A percentile compares a stretch with the other conserved stretches of the same genome.
Conservation (phyloP, 2,888 invertebrate genomes). For the Antheraea assamensis region DNA sequence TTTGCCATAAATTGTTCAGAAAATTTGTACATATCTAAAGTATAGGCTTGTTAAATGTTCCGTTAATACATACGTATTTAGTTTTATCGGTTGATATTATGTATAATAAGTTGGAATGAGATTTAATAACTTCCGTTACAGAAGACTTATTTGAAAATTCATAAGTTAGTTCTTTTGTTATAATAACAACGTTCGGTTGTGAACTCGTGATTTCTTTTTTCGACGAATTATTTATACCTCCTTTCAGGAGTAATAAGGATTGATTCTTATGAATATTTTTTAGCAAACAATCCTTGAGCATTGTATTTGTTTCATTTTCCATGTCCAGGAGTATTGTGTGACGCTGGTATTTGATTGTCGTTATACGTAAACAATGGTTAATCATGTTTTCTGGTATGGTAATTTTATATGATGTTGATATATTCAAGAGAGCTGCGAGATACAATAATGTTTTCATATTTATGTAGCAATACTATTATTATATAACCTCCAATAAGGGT, state of each 20-base stretch:
- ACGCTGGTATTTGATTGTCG: neutral
- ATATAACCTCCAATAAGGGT: neutral
- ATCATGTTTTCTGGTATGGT: slow-evolving; percentile 6
- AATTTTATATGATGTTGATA: slow-evolving; percentile 11
- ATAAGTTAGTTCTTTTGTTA: slow-evolving; percentile 32
- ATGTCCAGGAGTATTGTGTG: slow-evolving; percentile 24
- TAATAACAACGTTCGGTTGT: slow-evolving; percentile 37
- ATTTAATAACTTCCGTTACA: slow-evolving; percentile 26
- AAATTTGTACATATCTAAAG: slow-evolving; percentile 37
- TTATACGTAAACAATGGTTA: slow-evolving; percentile 12
- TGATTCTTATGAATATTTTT: slow-evolving; percentile 14
- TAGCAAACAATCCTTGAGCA: slow-evolving; percentile 26
- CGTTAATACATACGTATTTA: slow-evolving; percentile 24
- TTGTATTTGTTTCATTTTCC: slow-evolving; percentile 20
- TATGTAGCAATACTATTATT: neutral
- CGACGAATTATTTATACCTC: slow-evolving; percentile 16
- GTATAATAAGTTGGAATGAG: slow-evolving; percentile 37
- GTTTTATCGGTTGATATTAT: slow-evolving; percentile 38
- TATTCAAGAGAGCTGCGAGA: neutral
- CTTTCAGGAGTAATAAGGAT: slow-evolving; percentile 23
- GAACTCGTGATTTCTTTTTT: slow-evolving; percentile 20
- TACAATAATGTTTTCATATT: neutral
- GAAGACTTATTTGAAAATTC: slow-evolving; percentile 30
- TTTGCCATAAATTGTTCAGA: slow-evolving; percentile 52
- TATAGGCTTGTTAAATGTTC: slow-evolving; percentile 31